phyloP scores from a whole-genome alignment of 2,888 invertebrate species.

The Eulithis prunata region DNA sequence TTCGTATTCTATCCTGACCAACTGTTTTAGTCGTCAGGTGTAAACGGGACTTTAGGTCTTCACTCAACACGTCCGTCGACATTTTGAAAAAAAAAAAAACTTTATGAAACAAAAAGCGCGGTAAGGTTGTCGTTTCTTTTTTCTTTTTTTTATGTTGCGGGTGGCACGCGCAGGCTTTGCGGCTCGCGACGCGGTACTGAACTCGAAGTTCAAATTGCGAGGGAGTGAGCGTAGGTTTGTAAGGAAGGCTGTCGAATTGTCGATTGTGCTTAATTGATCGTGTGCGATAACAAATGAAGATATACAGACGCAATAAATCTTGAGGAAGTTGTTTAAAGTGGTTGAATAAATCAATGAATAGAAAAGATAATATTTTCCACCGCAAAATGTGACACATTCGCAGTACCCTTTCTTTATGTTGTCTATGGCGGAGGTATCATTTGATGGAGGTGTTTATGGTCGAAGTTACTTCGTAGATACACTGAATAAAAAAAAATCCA shows the following conservation, averaged over 20 bases:
- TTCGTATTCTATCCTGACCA: constrained; percentile 91
- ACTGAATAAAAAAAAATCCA: too few species aligned
- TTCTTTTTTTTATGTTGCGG: constrained; percentile 36
- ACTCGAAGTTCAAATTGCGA: constrained; percentile 44
- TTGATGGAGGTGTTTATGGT: neutral
- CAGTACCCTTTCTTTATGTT: neutral
- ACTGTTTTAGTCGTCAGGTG: constrained; percentile 91
- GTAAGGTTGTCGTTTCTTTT: constrained; percentile 51
- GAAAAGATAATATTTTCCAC: too few species aligned
- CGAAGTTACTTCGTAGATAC: neutral
- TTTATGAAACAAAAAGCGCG: constrained; percentile 52
- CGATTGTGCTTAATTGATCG: constrained; percentile 72
- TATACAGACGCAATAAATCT: constrained; percentile 44
- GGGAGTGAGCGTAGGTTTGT: constrained; percentile 53
- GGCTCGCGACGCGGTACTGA: constrained; percentile 75
- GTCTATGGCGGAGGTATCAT: neutral
- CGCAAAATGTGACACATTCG: neutral
- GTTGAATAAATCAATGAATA: constrained; percentile 26
- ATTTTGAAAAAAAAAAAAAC: constrained; percentile 66
- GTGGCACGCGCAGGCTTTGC: constrained; percentile 67
- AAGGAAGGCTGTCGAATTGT: constrained; percentile 51
- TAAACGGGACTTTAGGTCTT: constrained; percentile 89
- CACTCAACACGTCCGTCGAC: constrained; percentile 91
- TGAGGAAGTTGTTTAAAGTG: constrained; percentile 43
- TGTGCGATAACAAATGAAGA: constrained; percentile 58